Conservation (phyloP, 2,797 vertebrate genomes). For the Chlorospingus semifuscus region DNA sequence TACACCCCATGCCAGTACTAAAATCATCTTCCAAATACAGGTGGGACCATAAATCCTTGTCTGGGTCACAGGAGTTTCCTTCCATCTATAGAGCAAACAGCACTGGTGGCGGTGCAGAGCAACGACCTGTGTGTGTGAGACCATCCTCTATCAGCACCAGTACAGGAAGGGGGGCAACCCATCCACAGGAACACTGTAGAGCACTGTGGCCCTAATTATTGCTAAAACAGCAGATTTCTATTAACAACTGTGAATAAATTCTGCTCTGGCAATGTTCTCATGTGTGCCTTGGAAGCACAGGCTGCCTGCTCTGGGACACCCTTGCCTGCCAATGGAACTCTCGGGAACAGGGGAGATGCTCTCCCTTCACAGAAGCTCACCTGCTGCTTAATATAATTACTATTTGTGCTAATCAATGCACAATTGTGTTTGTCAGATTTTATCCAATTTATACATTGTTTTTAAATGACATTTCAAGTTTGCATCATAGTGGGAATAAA, state of each 20-base stretch:
- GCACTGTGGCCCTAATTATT: background rate
- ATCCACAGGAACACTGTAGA: background rate
- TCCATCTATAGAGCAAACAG: background rate
- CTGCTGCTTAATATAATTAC: background rate
- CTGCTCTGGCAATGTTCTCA: background rate
- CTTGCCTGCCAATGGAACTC: accelerated
- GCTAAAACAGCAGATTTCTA: background rate
- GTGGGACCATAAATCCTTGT: background rate
- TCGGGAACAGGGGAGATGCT: background rate
- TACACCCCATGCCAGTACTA: accelerated
- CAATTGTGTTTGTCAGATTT: background rate
- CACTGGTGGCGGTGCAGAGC: accelerated
- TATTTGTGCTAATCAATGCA: background rate
- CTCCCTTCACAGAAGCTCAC: background rate
- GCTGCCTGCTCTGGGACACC: background rate
- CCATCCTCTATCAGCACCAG: background rate
- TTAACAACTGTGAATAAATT: background rate
- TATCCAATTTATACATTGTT: background rate
- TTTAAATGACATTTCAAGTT: background rate
- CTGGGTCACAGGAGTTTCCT: background rate
- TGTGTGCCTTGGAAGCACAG: background rate
- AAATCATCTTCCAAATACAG: background rate
- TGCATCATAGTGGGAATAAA: background rate
- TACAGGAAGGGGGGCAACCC: background rate
- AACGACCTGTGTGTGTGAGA: accelerated